Base-by-base conservation (phyloP, 2,888 invertebrate species). In the Leptopterna dolabrata region DNA sequence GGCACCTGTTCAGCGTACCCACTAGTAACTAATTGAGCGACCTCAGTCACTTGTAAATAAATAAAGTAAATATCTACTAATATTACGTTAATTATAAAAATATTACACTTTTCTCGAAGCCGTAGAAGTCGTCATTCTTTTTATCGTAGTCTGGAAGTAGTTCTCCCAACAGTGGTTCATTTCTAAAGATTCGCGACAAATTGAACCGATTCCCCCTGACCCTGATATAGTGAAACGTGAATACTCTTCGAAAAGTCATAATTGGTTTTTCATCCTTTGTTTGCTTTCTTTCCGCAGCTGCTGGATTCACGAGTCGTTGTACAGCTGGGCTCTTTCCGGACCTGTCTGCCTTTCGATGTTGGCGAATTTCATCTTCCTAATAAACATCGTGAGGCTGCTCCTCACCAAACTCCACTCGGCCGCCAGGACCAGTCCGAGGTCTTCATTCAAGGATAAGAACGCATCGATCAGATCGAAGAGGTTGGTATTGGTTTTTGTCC, bases 311-410 rank as follows among this genome's bases (percentile, higher is more conserved):
- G 94, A 95, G 90, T 95, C 95, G 82, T 93, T 93, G 83, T 92
- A 93, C 89, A 96, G 95, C 91, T 94, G 94, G 89, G 95, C 96
- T 91, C 93, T 97, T 89, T 94, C 95, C 81, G 94, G 95, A 88
- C 96, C 96, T 47, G 97, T 97, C 41, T 95, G 95, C 91, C 93
- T 94, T 83, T 96, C 97, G 51, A 95, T 97, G 92, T 93, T 96
- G 90, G 94, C 97, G 89, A 97, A 97, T 92, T 93, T 97, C 78
- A 93, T 95, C 89, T 97, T 98, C 92, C 94, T 97, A 89, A 95
- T 96, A 92, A 98, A 97, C 93, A 97, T 98, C 90, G 96, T 97
- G 86, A 94, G 97, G 89, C 97, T 97, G 87, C 93, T 98, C 88
- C 93, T 97, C 90, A 94, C 95, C 76, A 97, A 97, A 92, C 92